Evolutionary conservation across 2,888 invertebrate genomes (phyloP).

Genomic region (Pimpla rufipes): DNA sequence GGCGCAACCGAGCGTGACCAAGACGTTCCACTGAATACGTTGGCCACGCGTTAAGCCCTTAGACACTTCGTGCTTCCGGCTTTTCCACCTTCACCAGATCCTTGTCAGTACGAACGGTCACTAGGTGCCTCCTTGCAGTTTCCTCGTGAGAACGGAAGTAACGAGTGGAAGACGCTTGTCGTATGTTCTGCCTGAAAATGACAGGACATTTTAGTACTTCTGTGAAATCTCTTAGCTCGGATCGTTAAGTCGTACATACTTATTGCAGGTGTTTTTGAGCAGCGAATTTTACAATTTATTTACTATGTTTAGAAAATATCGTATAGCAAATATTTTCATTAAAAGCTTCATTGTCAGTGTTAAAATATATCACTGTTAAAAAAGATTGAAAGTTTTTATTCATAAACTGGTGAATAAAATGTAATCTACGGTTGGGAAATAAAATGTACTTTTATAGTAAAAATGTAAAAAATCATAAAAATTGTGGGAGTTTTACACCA

Average conservation of each 20-base stretch:
- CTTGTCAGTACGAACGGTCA: conserved; percentile 11
- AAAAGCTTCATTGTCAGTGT: no score
- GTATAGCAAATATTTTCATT: no score
- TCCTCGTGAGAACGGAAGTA: conserved; percentile 57
- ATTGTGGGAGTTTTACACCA: no score
- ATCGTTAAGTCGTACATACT: neutral
- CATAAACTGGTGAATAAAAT: no score
- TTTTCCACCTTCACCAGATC: conserved; percentile 51
- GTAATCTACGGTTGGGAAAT: no score
- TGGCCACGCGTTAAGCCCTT: neutral
- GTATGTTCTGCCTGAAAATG: neutral
- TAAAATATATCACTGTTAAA: no score
- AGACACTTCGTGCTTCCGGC: conserved; percentile 29
- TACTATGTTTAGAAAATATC: no score
- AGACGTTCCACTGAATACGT: conserved; percentile 73
- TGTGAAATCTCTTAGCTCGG: neutral
- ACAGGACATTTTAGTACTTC: neutral
- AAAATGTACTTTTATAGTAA: no score
- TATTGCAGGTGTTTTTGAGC: neutral
- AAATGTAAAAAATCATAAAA: no score
- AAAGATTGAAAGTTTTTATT: no score
- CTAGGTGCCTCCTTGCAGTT: neutral
- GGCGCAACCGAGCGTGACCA: conserved; percentile 76
- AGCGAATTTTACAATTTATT: no score
- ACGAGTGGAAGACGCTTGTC: conserved; percentile 30